phyloP scores from a whole-genome alignment of 2,113 vertebrate species.

The Gorsachius goisagi region DNA sequence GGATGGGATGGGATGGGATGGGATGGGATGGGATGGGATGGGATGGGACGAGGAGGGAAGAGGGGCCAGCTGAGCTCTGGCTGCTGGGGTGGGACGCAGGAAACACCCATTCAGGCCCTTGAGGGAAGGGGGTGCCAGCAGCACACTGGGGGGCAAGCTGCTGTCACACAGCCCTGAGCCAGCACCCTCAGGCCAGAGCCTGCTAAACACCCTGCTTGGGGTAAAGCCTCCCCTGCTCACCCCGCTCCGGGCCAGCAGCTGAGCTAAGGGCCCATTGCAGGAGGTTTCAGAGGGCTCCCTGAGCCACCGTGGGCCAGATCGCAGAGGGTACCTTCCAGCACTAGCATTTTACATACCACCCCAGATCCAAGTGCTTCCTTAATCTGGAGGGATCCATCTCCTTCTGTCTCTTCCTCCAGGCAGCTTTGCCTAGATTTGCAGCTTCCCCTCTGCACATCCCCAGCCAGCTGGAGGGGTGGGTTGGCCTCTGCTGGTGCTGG shows the following conservation, averaged over 20 bases:
- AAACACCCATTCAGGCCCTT: background rate
- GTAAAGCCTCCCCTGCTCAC: background rate
- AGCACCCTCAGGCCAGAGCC: rapidly evolving
- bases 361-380: background rate
- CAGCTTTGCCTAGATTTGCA: background rate
- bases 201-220: background rate
- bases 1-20: background rate
- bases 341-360: background rate
- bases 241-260: background rate
- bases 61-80: rapidly evolving
- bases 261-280: background rate
- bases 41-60: background rate
- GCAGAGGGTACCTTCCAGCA: background rate
- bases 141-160: too few relatives aligned
- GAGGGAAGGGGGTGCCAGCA: background rate
- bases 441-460: background rate
- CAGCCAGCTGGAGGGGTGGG: background rate
- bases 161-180: background rate
- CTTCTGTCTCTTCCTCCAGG: background rate
- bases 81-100: background rate
- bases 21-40: too few relatives aligned
- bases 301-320: background rate
- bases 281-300: background rate
- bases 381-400: background rate
- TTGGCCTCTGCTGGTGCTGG: background rate